Conservation (phyloP, 37 sponge, comb jelly and placozoan genomes). For the Amphimedon queenslandica region DNA sequence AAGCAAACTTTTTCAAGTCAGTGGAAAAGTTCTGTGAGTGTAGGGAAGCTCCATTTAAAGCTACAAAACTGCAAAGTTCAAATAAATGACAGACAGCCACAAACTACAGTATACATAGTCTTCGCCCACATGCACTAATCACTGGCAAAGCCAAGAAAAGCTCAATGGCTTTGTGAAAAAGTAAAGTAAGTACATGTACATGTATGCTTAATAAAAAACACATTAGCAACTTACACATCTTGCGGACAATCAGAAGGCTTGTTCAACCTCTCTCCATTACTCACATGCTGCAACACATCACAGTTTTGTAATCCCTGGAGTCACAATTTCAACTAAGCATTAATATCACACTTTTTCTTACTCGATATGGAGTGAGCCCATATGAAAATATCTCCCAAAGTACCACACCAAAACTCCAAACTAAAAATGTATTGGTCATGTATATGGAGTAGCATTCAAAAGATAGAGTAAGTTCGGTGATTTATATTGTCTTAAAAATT, state of each 20-base stretch:
- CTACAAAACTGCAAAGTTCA: neutral
- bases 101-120: no score
- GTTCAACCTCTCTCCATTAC: slow-evolving; percentile 26
- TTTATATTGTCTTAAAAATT: no score
- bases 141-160: neutral
- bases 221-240: slow-evolving; percentile 18
- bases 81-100: no score
- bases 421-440: no score
- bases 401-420: slow-evolving; percentile 55
- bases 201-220: neutral
- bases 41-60: neutral
- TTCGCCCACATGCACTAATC: neutral
- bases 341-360: neutral
- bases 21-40: no score
- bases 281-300: slow-evolving; percentile 14
- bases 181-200: neutral
- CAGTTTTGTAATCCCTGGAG: slow-evolving; percentile 19
- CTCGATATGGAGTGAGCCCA: slow-evolving; percentile 26
- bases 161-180: neutral
- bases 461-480: no score
- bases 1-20: no score
- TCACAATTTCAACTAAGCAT: neutral
- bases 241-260: slow-evolving; percentile 34
- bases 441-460: no score
- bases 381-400: slow-evolving; percentile 33